phyloP scores from a whole-genome alignment of 1,140 invertebrate genomes.

The Cecropterus lyciades region DNA sequence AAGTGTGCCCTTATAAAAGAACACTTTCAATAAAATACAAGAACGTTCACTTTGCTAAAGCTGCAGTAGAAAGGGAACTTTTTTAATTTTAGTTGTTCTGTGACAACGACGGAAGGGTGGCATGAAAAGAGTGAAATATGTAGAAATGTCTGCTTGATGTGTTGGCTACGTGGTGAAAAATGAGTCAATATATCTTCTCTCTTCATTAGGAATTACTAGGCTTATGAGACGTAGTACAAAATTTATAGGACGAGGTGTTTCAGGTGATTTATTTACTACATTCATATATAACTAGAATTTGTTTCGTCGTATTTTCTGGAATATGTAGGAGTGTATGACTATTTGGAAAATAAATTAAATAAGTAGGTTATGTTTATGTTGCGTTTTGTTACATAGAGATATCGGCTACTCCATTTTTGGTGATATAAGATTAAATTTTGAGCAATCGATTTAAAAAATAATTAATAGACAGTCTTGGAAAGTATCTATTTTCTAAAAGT shows the following conservation, averaged over 20 bases:
- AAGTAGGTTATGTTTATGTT: too few species aligned
- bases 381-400: too few species aligned
- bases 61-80: background rate
- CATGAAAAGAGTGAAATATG: conserved; percentile 1
- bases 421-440: too few species aligned
- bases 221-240: background rate
- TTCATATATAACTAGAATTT: background rate
- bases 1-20: too few species aligned
- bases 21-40: too few species aligned
- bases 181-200: background rate
- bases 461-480: too few species aligned
- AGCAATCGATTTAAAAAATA: too few species aligned
- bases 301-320: background rate
- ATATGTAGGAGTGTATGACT: background rate
- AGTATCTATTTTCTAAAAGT: too few species aligned
- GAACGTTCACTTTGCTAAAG: too few species aligned
- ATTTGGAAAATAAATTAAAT: too few species aligned
- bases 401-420: too few species aligned
- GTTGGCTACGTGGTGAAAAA: background rate
- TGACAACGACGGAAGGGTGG: background rate
- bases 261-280: background rate
- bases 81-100: background rate
- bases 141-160: background rate
- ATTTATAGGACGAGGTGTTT: background rate
- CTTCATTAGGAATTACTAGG: conserved; percentile 1